Conservation (phyloP, 2,797 vertebrate species). For the Gymnocypris eckloni region DNA sequence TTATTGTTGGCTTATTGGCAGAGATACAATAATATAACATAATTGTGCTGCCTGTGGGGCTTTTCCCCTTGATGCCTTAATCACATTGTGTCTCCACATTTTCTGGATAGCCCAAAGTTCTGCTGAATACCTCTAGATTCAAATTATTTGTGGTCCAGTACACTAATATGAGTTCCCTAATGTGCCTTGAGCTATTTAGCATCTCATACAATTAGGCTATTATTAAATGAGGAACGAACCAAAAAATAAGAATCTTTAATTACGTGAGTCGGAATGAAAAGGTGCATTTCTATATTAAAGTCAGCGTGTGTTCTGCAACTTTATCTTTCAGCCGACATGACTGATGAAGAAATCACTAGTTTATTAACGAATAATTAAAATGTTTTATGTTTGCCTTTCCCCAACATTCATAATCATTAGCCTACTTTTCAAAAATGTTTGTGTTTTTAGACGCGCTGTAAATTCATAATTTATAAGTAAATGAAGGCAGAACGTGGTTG, state of each 20-base stretch:
- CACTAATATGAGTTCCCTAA: conserved; percentile 76
- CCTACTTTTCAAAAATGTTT: no score
- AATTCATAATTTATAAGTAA: conserved; percentile 42
- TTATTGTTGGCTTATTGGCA: neutral
- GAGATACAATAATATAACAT: neutral
- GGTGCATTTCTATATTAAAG: no score
- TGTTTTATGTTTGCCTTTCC: no score
- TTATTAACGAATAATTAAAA: no score
- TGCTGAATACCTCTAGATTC: conserved; percentile 79
- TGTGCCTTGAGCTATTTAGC: conserved; percentile 70
- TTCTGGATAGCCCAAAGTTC: conserved; percentile 66
- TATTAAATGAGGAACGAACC: no score
- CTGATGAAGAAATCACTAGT: no score
- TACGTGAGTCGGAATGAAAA: no score
- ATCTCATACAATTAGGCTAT: conserved; percentile 76
- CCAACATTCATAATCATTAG: no score
- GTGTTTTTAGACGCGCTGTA: no score
- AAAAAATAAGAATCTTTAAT: no score
- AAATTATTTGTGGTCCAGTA: conserved; percentile 79
- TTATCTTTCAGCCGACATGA: no score
- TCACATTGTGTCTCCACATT: conserved; percentile 34
- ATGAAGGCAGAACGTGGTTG: conserved; percentile 25
- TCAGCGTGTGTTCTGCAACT: no score
- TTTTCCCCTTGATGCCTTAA: conserved; percentile 11
- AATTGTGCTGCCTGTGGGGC: neutral